These are phyloP conservation scores for Triplophysa bombifrons DNA, from an alignment of 2,797 vertebrate genomes.

Conservation along the genomic window DNA sequence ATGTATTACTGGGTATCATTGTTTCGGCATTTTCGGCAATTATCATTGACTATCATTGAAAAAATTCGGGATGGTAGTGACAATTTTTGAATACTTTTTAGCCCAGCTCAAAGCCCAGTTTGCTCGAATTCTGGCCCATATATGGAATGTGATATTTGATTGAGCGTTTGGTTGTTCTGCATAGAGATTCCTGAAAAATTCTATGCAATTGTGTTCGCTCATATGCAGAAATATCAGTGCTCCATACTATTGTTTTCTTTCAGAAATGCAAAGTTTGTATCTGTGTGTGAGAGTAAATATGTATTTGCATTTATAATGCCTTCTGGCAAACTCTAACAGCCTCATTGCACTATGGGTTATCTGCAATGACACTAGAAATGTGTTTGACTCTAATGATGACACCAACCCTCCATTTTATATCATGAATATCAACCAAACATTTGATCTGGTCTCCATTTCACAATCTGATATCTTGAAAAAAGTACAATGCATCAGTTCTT, in stretches of 20 bases:
- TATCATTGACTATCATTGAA: too few species aligned
- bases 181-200: constrained; percentile 14
- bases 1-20: too few species aligned
- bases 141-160: not conserved
- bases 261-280: constrained; percentile 26
- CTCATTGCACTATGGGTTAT: constrained; percentile 57
- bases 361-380: constrained; percentile 7
- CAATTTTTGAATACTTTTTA: too few species aligned
- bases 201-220: not conserved
- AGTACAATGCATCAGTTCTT: constrained; percentile 20
- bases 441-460: not conserved
- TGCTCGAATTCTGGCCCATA: not conserved
- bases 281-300: constrained; percentile 42
- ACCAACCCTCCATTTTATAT: constrained; percentile 60
- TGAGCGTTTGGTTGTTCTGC: not conserved
- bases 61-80: too few species aligned
- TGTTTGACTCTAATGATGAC: constrained; percentile 5
- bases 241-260: not conserved
- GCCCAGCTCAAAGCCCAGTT: too few species aligned
- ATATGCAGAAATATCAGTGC: not conserved
- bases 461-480: not conserved
- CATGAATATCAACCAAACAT: not conserved
- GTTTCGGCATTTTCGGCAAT: too few species aligned
- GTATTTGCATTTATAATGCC: constrained; percentile 67
- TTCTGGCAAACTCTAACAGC: constrained; percentile 66